Base-by-base conservation (phyloP, 30 jellyfish, hydroid and myxozoan genomes). In the Clytia hemisphaerica region DNA sequence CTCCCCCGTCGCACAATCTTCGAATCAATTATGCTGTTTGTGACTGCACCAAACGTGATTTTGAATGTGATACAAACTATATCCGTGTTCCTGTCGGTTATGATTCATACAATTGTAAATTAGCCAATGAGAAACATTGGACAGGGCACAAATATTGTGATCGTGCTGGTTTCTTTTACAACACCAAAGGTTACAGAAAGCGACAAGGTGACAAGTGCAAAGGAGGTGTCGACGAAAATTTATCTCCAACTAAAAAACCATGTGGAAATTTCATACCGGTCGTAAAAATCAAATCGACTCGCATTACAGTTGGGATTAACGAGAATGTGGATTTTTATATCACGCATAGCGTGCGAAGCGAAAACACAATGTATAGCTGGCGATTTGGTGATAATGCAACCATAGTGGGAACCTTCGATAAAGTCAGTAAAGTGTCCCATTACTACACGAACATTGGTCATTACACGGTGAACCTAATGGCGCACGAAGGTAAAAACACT, bases 261-360 rank as follows among this genome's bases (percentile, higher is more conserved):
- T 86, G 96, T 45, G 94, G 94, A 15, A 78, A 74, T 18, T 37
- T 44, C 53, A 92, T 92, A 4, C 94, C 94, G 7, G 85, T 91
- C 29, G 5, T 86, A 19, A 57, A 75, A 9, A 25, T 86, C 31
- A 26, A 73, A 3, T 85, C 73, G 6, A 63, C 88, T 26, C 66
- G 67, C 28, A 51, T 65, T 30, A 65, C 92, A 7, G 70, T 74
- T 22, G 81, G 94, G 26, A 84, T 79, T 61, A 74, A 74, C 7
- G 71, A 47, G 32, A 26, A 57, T 9, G 63, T 80, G 6, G 65
- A 50, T 22, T 57, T 86, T 10, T 46, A 26, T 4, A 61, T 86
- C 18, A 40, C 53, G 9, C 96, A 86, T 48, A 50, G 58, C 26
- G 40, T 73, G 9, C 94, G 96, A 21, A 73, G 78, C 45, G 48